These are phyloP conservation scores for Phrynocephalus forsythii DNA, from an alignment of 2,797 vertebrate genomes.

Conservation along the genomic window DNA sequence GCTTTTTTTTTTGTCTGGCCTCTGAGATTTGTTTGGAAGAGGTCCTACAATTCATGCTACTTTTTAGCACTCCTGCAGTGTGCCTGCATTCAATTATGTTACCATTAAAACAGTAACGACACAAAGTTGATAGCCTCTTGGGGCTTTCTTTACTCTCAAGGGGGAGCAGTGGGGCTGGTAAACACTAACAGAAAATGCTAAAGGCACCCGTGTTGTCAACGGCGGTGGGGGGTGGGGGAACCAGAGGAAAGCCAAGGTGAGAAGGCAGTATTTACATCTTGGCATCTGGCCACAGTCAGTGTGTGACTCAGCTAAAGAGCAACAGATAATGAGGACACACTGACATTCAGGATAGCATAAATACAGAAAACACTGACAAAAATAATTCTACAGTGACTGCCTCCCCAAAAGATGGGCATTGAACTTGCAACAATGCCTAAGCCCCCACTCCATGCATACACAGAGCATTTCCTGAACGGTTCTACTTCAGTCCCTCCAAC, in stretches of 20 bases:
- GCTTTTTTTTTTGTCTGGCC: not conserved
- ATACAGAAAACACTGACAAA: conserved; percentile 22
- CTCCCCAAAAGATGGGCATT: not conserved
- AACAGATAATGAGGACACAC: conserved; percentile 37
- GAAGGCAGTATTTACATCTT: conserved; percentile 15
- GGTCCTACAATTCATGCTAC: not conserved
- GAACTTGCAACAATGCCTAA: not conserved
- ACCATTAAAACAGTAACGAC: conserved; percentile 20
- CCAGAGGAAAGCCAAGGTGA: not conserved
- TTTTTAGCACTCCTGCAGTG: not conserved
- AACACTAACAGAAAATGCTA: conserved; percentile 1
- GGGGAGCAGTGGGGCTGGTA: not conserved
- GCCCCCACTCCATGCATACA: conserved; percentile 4
- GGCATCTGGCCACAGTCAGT: conserved; percentile 24
- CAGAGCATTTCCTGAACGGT: not conserved
- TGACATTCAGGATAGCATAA: not conserved
- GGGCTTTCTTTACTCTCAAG: not conserved
- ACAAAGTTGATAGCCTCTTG: not conserved
- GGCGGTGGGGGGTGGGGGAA: not conserved
- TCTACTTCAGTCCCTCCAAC: conserved; percentile 25
- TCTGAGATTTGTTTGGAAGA: not conserved
- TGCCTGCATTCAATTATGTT: conserved; percentile 1
- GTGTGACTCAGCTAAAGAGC: conserved; percentile 33
- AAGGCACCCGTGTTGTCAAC: not conserved
- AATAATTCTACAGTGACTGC: conserved; percentile 12